Conservation (phyloP, 2,113 vertebrate species). For the Eidolon helvum region DNA sequence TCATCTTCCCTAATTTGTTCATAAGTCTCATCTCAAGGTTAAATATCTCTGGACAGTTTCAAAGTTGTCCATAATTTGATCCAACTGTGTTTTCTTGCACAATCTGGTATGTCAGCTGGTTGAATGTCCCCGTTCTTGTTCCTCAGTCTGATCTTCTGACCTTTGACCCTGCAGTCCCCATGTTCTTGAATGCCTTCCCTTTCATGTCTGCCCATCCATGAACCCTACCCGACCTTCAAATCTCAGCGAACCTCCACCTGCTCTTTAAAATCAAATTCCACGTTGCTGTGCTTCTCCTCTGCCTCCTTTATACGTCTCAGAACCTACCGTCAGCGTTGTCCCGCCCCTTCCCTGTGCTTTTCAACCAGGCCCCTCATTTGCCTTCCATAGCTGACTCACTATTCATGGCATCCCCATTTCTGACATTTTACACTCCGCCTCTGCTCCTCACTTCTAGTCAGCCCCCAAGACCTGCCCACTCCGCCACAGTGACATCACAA, state of each 20-base stretch:
- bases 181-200: neutral
- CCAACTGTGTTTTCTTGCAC: neutral
- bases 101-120: neutral
- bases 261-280: neutral
- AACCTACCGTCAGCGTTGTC: fast-evolving
- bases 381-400: neutral
- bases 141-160: neutral
- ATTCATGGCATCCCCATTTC: neutral
- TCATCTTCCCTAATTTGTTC: neutral
- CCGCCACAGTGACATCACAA: neutral
- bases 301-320: neutral
- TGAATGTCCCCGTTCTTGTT: neutral
- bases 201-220: neutral
- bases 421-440: neutral
- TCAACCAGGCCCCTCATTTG: neutral
- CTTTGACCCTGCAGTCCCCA: neutral
- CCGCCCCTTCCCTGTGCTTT: neutral
- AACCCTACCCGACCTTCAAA: neutral
- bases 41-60: neutral
- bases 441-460: neutral
- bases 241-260: neutral
- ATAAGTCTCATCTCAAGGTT: neutral
- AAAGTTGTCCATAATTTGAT: neutral
- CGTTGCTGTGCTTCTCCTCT: neutral
- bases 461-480: neutral